Evolutionary conservation across 1,140 invertebrate species (phyloP), one percentile per base, ranked within the genome.

Genomic region (Babylonia areolata): DNA sequence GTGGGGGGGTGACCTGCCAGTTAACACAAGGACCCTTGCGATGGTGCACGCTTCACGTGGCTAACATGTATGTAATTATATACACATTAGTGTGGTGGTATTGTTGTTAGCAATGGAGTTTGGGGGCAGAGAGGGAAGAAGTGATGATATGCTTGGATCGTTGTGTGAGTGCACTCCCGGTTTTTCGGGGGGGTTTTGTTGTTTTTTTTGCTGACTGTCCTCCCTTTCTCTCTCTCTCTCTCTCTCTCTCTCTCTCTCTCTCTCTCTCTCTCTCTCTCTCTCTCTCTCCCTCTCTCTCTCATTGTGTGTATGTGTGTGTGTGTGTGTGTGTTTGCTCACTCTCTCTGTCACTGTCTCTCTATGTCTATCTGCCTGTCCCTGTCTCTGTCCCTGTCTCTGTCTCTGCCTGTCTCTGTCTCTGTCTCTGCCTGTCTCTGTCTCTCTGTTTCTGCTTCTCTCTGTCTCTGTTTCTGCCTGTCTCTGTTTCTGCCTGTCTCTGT

Each of bases 161-260:
- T n/a, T n/a, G n/a, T n/a, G n/a, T n/a, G n/a, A n/a, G n/a, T n/a
- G n/a, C n/a, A n/a, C n/a, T n/a, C n/a, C n/a, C n/a, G n/a, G n/a
- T n/a, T n/a, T n/a, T n/a, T n/a, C n/a, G n/a, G n/a, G n/a, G n/a
- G n/a, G n/a, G n/a, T n/a, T n/a, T n/a, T n/a, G n/a, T n/a, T n/a
- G n/a, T 64, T 64, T 64, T 64, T 64, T 64, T 64, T 15, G 58
- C 15, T 64, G 58, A n/a, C 58, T 17, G 58, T 64, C n/a, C n/a
- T 17, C 58, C n/a, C 28, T 31, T 23, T 73, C 33, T 73, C 69
- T 73, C 33, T 73, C 69, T 73, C 69, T 73, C 28, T 73, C 69
- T n/a, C 33, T 73, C 69, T n/a, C 28, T 31, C 33, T n/a, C 69
- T n/a, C 69, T 73, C 69, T 73, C 69, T 73, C 33, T 73, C 69